Percentiles rank a stretch among this genome's conserved stretches.
Evolutionary conservation across 2,888 invertebrate genomes (phyloP).

Genomic region (Aspidiotus rigidus): DNA sequence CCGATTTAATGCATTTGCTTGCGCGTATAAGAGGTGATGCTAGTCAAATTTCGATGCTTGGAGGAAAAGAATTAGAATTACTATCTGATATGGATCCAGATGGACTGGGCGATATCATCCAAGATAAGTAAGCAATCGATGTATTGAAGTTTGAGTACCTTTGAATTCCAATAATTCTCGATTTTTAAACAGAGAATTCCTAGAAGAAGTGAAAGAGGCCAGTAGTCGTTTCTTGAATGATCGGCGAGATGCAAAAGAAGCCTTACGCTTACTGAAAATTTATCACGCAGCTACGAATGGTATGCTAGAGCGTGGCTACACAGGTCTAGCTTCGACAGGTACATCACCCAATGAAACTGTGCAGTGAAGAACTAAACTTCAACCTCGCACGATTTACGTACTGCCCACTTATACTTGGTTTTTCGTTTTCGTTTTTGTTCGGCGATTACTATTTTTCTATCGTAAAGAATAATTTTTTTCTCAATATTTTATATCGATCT

Average conservation of each 20-base stretch:
- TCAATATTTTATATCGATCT: slow-evolving; percentile 16
- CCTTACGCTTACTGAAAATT: slow-evolving; percentile 71
- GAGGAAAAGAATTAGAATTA: slow-evolving; percentile 73
- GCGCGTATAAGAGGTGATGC: slow-evolving; percentile 34
- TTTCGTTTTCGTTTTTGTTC: neutral
- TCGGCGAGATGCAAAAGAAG: slow-evolving; percentile 77
- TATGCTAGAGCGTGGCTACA: slow-evolving; percentile 23
- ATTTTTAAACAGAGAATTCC: slow-evolving; percentile 49
- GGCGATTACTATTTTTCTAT: neutral
- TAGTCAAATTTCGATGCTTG: slow-evolving; percentile 66
- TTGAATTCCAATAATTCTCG: neutral
- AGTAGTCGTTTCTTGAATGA: slow-evolving; percentile 69
- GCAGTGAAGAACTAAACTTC: slow-evolving; percentile 7
- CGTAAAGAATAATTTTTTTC: neutral
- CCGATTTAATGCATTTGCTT: slow-evolving; percentile 38
- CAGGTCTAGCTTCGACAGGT: slow-evolving; percentile 21
- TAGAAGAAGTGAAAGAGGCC: slow-evolving; percentile 72
- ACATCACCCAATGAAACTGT: slow-evolving; percentile 22
- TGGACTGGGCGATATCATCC: slow-evolving; percentile 70
- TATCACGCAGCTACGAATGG: slow-evolving; percentile 48
- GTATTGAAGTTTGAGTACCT: neutral
- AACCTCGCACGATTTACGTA: no score
- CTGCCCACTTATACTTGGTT: slow-evolving; percentile 14
- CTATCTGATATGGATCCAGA: slow-evolving; percentile 85
- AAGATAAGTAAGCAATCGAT: slow-evolving; percentile 52